Conservation (phyloP, 2,797 vertebrate species). For the Cirrhinus molitorella region DNA sequence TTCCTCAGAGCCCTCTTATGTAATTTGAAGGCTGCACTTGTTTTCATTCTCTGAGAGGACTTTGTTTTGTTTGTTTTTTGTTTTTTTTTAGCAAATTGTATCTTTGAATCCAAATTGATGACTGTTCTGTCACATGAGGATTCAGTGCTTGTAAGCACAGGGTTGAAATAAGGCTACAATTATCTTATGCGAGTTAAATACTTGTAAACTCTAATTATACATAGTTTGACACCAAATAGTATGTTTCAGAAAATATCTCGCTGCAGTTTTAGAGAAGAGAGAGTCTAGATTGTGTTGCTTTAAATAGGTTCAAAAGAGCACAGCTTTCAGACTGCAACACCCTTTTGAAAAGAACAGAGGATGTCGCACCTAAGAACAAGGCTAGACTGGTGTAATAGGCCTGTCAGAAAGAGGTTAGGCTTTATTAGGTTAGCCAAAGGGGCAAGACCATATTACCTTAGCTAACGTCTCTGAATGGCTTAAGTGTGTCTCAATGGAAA, state of each 20-base stretch:
- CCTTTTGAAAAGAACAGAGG: slow-evolving; percentile 22
- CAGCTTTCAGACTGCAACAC: slow-evolving; percentile 14
- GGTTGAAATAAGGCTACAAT: slow-evolving; percentile 37
- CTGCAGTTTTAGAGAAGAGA: background rate
- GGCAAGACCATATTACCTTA: slow-evolving; percentile 38
- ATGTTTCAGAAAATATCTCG: slow-evolving; percentile 29
- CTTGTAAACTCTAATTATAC: slow-evolving; percentile 50
- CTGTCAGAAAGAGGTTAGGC: slow-evolving; percentile 45
- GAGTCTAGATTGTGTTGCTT: slow-evolving; percentile 1
- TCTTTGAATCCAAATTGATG: slow-evolving; percentile 19
- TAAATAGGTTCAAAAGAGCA: slow-evolving; percentile 16
- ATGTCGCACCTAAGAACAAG: slow-evolving; percentile 41
- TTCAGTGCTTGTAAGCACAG: slow-evolving; percentile 8
- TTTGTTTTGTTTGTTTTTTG: no score
- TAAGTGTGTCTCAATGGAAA: slow-evolving; percentile 42
- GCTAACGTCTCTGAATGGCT: slow-evolving; percentile 29
- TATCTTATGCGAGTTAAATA: slow-evolving; percentile 28
- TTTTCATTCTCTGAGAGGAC: slow-evolving; percentile 42
- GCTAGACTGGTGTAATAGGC: slow-evolving; percentile 21
- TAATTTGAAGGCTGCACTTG: slow-evolving; percentile 49
- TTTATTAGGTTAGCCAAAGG: slow-evolving; percentile 46
- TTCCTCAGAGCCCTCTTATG: slow-evolving; percentile 39
- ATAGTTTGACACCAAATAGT: slow-evolving; percentile 22
- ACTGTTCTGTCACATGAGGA: slow-evolving; percentile 26
- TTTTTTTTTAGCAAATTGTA: slow-evolving; percentile 9